Evolutionary conservation across 2,113 vertebrate species (phyloP).

Genomic region (Oceanites oceanicus): DNA sequence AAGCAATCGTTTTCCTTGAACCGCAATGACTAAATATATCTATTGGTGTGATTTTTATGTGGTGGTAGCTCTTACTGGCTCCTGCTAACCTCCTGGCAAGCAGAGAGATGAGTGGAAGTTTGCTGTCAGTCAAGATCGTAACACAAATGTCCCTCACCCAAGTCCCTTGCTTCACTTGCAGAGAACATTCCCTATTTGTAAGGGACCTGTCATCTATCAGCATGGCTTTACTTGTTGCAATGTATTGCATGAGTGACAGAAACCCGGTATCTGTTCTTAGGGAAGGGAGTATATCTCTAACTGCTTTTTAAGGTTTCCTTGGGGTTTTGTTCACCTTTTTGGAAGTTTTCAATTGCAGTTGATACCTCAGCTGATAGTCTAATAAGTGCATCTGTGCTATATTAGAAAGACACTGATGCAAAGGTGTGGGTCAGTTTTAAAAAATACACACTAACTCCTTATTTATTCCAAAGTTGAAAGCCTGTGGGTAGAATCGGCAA

Average conservation of each 20-base stretch:
- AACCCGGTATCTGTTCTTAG: neutral
- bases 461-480: neutral
- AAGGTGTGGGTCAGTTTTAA: neutral
- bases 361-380: neutral
- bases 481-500: neutral
- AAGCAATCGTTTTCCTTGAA: slow-evolving; percentile 41
- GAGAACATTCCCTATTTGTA: neutral
- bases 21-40: slow-evolving; percentile 50
- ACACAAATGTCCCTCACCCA: neutral
- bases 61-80: slow-evolving; percentile 15
- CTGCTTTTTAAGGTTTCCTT: neutral
- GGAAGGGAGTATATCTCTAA: neutral
- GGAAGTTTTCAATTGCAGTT: neutral
- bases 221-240: neutral
- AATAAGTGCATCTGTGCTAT: neutral
- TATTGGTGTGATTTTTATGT: slow-evolving; percentile 6
- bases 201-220: neutral
- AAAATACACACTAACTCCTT: neutral
- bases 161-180: neutral
- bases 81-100: neutral
- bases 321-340: neutral
- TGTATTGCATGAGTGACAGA: neutral
- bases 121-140: neutral
- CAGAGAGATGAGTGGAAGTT: neutral
- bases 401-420: neutral